Evolutionary conservation across 2,797 vertebrate genomes (phyloP).

Genomic region (Choloepus didactylus): DNA sequence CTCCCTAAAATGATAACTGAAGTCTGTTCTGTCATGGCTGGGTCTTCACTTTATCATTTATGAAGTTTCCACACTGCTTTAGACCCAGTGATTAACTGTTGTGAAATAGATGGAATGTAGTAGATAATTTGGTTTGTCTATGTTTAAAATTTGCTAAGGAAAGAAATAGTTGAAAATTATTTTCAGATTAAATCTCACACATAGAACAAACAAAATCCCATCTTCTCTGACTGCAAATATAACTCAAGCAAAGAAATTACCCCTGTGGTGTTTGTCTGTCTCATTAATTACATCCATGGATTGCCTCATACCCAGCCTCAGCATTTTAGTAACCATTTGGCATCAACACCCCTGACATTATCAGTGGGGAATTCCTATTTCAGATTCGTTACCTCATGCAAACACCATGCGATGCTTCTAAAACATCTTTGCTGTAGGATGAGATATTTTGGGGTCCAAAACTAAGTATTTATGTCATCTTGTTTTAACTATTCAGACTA

Average conservation of each 20-base stretch:
- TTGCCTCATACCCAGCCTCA: neutral
- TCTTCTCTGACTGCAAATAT: constrained; percentile 43
- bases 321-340: constrained; percentile 32
- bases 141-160: constrained; percentile 66
- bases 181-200: constrained; percentile 61
- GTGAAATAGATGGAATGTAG: constrained; percentile 43
- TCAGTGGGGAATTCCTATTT: constrained; percentile 56
- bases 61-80: neutral
- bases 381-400: neutral
- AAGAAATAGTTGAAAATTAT: constrained; percentile 65
- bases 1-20: neutral
- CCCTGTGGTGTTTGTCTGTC: neutral
- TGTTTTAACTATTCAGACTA: neutral
- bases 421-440: neutral
- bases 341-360: neutral
- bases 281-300: neutral
- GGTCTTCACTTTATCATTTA: constrained; percentile 12
- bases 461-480: neutral
- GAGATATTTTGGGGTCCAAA: constrained; percentile 23
- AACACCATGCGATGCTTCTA: constrained; percentile 4
- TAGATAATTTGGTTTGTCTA: constrained; percentile 40
- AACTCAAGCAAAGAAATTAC: neutral
- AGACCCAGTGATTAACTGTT: constrained; percentile 28
- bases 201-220: constrained; percentile 29
- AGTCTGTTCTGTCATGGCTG: neutral